Evolutionary conservation across 2,888 invertebrate species (phyloP).

Genomic region (Bhutanitis thaidina): DNA sequence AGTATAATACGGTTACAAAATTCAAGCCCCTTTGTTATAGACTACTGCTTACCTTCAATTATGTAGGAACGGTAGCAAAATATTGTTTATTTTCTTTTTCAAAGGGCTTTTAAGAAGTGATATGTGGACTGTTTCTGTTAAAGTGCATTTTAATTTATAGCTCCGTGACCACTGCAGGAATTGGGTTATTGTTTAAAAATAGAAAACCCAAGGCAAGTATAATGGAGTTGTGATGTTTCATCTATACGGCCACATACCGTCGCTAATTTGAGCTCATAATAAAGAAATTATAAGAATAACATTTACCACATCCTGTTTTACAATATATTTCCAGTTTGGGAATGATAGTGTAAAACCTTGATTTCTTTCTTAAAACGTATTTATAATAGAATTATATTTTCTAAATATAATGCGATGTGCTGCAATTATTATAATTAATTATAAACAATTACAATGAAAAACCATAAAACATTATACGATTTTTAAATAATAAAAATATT

Average conservation of each 20-base stretch:
- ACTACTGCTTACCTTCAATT: slow-evolving; percentile 61
- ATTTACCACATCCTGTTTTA: background rate
- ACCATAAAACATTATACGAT: no score
- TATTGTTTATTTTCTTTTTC: slow-evolving; percentile 72
- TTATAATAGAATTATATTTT: no score
- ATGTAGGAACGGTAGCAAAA: slow-evolving; percentile 67
- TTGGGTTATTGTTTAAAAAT: slow-evolving; percentile 64
- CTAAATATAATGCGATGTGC: no score
- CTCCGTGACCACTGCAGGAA: slow-evolving; percentile 54
- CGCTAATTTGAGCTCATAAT: slow-evolving; percentile 19
- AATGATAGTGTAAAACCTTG: no score
- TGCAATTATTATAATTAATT: no score
- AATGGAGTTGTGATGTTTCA: slow-evolving; percentile 28
- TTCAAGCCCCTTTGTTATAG: slow-evolving; percentile 51
- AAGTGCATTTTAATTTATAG: slow-evolving; percentile 64
- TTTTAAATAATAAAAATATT: no score
- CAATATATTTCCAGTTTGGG: no score
- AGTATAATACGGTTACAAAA: slow-evolving; percentile 67
- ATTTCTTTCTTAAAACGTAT: no score
- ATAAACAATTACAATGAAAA: no score
- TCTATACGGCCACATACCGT: slow-evolving; percentile 44
- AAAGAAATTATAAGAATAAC: background rate
- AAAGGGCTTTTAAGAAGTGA: slow-evolving; percentile 66
- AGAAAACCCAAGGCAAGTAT: slow-evolving; percentile 45
- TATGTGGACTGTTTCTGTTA: slow-evolving; percentile 62